These are phyloP conservation scores for Acromyrmex charruanus DNA, from an alignment of 1,140 invertebrate species.

Conservation along the genomic window DNA sequence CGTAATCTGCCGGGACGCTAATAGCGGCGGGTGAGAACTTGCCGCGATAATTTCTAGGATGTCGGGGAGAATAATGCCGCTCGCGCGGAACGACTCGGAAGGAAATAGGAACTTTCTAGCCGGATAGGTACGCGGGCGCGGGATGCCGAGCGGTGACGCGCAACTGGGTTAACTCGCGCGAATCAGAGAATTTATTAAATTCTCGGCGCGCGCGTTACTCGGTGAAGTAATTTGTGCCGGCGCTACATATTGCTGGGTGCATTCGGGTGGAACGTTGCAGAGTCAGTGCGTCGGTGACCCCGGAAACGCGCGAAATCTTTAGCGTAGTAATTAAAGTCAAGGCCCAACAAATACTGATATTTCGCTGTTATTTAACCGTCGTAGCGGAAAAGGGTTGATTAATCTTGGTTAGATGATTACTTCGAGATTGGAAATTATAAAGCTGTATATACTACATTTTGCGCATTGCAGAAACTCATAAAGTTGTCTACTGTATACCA, in stretches of 20 bases:
- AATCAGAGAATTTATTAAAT: slow-evolving; percentile 61
- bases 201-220: slow-evolving; percentile 52
- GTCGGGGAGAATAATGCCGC: slow-evolving; percentile 29
- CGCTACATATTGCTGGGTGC: slow-evolving; percentile 48
- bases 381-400: background rate
- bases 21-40: slow-evolving; percentile 34
- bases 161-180: slow-evolving; percentile 34
- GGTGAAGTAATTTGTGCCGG: slow-evolving; percentile 57
- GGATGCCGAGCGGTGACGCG: slow-evolving; percentile 22
- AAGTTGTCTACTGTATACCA: background rate
- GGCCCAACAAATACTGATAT: background rate
- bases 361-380: slow-evolving; percentile 27
- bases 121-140: background rate
- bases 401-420: background rate
- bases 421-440: slow-evolving; percentile 11
- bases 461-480: background rate
- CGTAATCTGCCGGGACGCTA: slow-evolving; percentile 46
- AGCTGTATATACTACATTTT: background rate
- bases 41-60: slow-evolving; percentile 43
- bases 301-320: slow-evolving; percentile 36
- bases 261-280: slow-evolving; percentile 25
- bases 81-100: slow-evolving; percentile 39
- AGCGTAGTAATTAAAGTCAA: slow-evolving; percentile 42
- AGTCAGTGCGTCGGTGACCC: background rate
- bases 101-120: slow-evolving; percentile 33